phyloP scores from a whole-genome alignment of 1,140 invertebrate genomes.

The Bombus waltoni region DNA sequence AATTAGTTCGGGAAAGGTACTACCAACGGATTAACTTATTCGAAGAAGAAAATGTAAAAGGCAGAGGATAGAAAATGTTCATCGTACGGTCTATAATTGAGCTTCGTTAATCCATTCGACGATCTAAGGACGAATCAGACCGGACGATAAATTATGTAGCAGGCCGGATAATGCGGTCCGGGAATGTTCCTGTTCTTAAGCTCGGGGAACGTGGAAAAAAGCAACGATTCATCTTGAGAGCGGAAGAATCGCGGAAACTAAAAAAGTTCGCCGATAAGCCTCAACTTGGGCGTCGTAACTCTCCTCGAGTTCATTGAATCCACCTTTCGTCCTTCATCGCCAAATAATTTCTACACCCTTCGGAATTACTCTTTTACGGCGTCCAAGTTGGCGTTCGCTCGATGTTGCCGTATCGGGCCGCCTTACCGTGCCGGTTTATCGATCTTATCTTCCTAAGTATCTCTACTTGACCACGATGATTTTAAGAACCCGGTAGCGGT shows the following conservation, averaged over 20 bases:
- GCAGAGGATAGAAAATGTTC: too few species aligned
- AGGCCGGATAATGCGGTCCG: not conserved
- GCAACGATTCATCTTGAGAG: not conserved
- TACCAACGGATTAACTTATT: not conserved
- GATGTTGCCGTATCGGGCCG: not conserved
- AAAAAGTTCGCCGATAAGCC: not conserved
- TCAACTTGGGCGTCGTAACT: not conserved
- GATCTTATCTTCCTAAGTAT: not conserved
- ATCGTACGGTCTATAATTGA: slow-evolving; percentile 12
- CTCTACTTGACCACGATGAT: not conserved
- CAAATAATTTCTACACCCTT: slow-evolving; percentile 4
- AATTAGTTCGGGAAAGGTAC: not conserved
- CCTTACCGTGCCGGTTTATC: not conserved
- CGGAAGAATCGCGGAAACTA: slow-evolving; percentile 1
- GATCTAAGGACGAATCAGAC: not conserved
- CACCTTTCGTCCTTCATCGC: not conserved
- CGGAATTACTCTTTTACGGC: not conserved
- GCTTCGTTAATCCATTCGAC: slow-evolving; percentile 4
- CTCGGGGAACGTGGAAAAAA: not conserved
- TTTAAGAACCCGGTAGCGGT: not conserved
- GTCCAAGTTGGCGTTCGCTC: not conserved
- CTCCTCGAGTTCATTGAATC: slow-evolving; percentile 17
- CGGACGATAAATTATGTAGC: slow-evolving; percentile 6
- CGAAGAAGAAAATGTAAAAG: too few species aligned
- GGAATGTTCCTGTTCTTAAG: not conserved